Evolutionary conservation across 2,797 vertebrate genomes (phyloP).

Genomic region (Scleropages formosus): DNA sequence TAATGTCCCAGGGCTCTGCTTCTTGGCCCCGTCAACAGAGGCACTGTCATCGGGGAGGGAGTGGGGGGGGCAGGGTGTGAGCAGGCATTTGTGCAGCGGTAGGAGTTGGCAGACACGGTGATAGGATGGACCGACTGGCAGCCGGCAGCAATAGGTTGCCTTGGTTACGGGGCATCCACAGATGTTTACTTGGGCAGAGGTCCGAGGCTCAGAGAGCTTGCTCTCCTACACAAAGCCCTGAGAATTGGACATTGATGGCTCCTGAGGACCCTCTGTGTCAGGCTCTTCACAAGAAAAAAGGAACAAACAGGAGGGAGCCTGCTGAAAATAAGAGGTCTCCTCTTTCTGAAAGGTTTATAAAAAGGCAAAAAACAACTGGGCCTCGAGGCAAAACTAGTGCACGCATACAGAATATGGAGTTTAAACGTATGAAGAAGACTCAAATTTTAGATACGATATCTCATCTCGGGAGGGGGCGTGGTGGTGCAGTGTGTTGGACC

Average conservation of each 20-base stretch:
- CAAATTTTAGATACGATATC: too few species aligned
- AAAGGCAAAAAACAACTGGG: not conserved
- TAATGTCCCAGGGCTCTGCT: not conserved
- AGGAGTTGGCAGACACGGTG: slow-evolving; percentile 9
- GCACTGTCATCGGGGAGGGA: not conserved
- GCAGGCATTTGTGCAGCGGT: not conserved
- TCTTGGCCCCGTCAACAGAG: slow-evolving; percentile 3
- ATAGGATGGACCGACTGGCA: slow-evolving; percentile 9
- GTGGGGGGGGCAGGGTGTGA: not conserved
- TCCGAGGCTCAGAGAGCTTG: not conserved
- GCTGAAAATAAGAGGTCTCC: too few species aligned
- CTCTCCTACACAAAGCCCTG: not conserved
- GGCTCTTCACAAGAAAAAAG: too few species aligned
- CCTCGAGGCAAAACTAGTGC: not conserved
- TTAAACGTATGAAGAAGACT: not conserved
- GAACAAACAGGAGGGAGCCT: too few species aligned
- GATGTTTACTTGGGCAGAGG: slow-evolving; percentile 10
- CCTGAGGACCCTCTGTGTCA: not conserved
- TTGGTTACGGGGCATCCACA: slow-evolving; percentile 9
- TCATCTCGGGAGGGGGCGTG: too few species aligned
- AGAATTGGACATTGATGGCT: not conserved
- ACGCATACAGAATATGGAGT: not conserved
- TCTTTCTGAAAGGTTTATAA: too few species aligned
- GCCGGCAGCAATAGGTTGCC: slow-evolving; percentile 6
- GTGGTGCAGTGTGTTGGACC: too few species aligned